Base-by-base conservation (phyloP, 2,797 vertebrate genomes). In the Oreortyx pictus region DNA sequence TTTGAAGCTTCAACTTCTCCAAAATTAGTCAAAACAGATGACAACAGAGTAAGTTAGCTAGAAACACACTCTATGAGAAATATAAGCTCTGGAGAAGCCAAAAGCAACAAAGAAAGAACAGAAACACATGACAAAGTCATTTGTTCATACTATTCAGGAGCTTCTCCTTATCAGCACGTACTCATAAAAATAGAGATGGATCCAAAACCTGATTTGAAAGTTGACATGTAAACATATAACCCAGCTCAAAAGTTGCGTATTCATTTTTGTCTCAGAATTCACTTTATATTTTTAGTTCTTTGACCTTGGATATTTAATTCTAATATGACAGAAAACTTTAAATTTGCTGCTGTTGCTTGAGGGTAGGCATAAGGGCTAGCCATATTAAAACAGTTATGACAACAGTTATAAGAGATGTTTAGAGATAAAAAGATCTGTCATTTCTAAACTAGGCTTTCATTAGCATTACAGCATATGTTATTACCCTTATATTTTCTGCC, bases 191-290 rank as follows among this genome's bases (percentile, higher is more conserved):
- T 0, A 68, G n/a, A 75, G 80, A 76, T 11, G 6, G 20, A 11
- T 15, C 7, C 20, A 82, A 80, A 87, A 16, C 61, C 6, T 37
- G 11, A 2, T 66, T 70, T 78, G 50, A 43, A 50, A 81, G 50
- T 9, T 2, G 13, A 41, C 17, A 43, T 0, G 4, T 2, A 61
- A 79, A 57, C 16, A n/a, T 18, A 24, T 1, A 49, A n/a, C 7
- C 49, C 33, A 39, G 11, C 23, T 74, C 4, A 3, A 8, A 11
- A 68, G 14, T 3, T 66, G 5, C 27, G 10, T 2, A 64, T 75
- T 80, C 54, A 50, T 37, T 75, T 72, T 37, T 41, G 1, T 3
- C 9, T 68, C 54, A 80, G 33, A 25, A 81, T 39, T 87, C 18
- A 35, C 4, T 62, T 66, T 7, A 16, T 19, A 49, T 56, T 66